These are phyloP conservation scores for Hanleya hanleyi DNA, from an alignment of 2,888 invertebrate genomes.

Conservation along the genomic window DNA sequence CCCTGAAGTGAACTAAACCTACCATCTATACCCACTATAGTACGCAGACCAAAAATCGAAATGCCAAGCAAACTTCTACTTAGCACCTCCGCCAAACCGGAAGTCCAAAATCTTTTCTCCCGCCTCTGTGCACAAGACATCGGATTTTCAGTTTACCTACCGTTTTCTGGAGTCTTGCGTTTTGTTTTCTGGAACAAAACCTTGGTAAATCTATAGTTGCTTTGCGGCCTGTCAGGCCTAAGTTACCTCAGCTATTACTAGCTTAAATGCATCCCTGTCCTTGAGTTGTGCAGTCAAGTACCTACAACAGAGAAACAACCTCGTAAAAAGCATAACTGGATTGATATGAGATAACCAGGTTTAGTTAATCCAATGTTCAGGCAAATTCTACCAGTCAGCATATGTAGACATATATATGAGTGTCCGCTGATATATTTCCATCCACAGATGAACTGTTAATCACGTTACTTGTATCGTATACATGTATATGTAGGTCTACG, in stretches of 20 bases:
- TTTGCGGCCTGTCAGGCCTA: not conserved
- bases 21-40: too few relatives aligned
- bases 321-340: too few relatives aligned
- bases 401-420: too few relatives aligned
- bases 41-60: too few relatives aligned
- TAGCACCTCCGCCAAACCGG: not conserved
- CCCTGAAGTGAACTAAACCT: not conserved
- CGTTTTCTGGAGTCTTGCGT: not conserved
- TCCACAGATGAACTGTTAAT: too few relatives aligned
- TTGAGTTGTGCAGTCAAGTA: conserved; percentile 43
- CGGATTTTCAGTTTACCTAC: not conserved
- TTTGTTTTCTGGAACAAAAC: not conserved
- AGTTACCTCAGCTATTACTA: conserved; percentile 49
- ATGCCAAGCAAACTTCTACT: not conserved
- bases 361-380: too few relatives aligned
- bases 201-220: not conserved
- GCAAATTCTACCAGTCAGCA: too few relatives aligned
- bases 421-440: too few relatives aligned
- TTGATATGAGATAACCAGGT: too few relatives aligned
- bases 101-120: too few relatives aligned
- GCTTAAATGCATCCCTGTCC: conserved; percentile 45
- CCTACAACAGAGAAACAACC: conserved; percentile 28
- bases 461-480: too few relatives aligned
- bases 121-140: not conserved
- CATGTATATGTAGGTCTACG: too few relatives aligned